Base-by-base conservation (phyloP, 2,113 vertebrate genomes). In the Embiotoca jacksoni region DNA sequence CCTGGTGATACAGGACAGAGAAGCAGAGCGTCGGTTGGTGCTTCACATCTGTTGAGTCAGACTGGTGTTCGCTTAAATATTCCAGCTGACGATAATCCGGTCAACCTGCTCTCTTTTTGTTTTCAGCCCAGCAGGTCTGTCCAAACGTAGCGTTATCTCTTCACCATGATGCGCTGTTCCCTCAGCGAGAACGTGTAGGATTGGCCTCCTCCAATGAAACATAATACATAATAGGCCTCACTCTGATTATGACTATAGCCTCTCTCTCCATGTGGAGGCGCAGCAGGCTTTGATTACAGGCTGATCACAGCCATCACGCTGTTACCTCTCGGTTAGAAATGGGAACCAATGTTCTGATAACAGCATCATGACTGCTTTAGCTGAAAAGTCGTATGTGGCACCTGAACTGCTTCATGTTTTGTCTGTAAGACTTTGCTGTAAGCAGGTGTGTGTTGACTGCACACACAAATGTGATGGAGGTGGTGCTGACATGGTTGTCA, bases 251-350 rank as follows among this genome's bases (percentile, higher is more conserved):
- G 62, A 57, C 54, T 60, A 47, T 30, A 59, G 61, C 61, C 52
- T 6, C 35, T 74, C 53, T 55, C 30, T 30, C 30, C 39, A 39
- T 67, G 57, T 36, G 32, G 72, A 68, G 39, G 41, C 77, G 9
- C 58, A 69, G 62, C 62, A 56, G 63, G 71, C 44, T 79, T 63
- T 68, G 71, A 76, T 82, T 47, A 30, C 37, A 50, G 39, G 32
- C 63, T 57, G 14, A n/a, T 46, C 7, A 53, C 44, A 74, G 59
- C 16, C 6, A 5, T 56, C 39, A 37, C 5, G 7, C 6, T 60
- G 65, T 66, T 47, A 60, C 11, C 6, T 57, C 57, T 41, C 39
- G n/a, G 23, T 55, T 55, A 6, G 23, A 69, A 81, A 58, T 16
- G 23, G 9, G 55, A 64, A 16, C 33, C 9, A 60, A 41, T 36